Base-by-base conservation (phyloP, 2,888 invertebrate species). In the Cheilosia soror region DNA sequence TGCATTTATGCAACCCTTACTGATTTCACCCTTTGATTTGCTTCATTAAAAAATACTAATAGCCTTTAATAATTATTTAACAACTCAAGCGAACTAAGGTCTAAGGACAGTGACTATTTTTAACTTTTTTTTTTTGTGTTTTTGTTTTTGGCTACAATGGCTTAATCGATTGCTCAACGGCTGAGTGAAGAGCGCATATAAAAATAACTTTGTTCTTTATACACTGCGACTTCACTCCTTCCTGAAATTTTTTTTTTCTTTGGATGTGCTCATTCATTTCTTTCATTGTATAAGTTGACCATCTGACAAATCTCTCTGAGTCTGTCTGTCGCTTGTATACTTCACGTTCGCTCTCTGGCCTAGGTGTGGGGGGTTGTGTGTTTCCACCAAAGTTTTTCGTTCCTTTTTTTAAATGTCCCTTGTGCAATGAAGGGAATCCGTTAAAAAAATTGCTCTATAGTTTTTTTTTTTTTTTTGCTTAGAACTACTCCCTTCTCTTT, bases 291-390 rank as follows among this genome's bases (percentile, higher is more conserved):
- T 85, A 85, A 85, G 85, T 85, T 85, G 85, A 85, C 85, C 85
- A 85, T 85, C 85, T 85, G 85, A 85, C 85, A 85, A 85, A 85
- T 85, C 85, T 81, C 81, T 81, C 85, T 77, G 85, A 85, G 80
- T 76, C 84, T 84, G 75, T 80, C 84, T 84, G 84, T 76, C 84
- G 79, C 79, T 81, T 85, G 80, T 85, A 85, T 85, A 76, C 76
- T 80, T 42, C 66, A 65, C 49, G 69, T 49, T 42, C 71, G 66
- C 66, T 80, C 80, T 75, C 60, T 53, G 66, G 71, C 51, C 66
- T 68, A 63, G 72, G 77, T 72, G 55, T 58, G 75, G 68, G 68
- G 60, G 47, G 20, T 27, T 40, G 51, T 62, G 78, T 78, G 79
- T 76, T 76, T 81, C 81, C 72, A 71, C 71, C 68, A 68, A 81